Percentiles rank a stretch among this genome's conserved stretches.
These are phyloP conservation scores for Drosophila limbata DNA, from an alignment of 2,888 invertebrate species.

Conservation along the genomic window DNA sequence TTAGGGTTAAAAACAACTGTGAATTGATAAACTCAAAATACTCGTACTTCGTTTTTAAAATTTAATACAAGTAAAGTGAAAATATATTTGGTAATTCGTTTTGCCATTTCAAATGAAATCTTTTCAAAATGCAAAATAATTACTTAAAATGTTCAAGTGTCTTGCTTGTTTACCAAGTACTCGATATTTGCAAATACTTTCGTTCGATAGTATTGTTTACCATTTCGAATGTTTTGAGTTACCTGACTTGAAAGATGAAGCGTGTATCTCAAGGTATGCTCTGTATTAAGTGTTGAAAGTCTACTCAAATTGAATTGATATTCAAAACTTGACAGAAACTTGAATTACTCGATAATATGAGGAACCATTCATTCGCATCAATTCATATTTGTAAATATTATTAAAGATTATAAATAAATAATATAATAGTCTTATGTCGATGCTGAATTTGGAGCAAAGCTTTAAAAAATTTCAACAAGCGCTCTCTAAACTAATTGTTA, in stretches of 20 bases:
- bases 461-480: conserved; percentile 41
- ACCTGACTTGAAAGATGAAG: not conserved
- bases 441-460: conserved; percentile 16
- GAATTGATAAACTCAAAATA: too few relatives aligned
- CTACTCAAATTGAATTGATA: not conserved
- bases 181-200: conserved; percentile 11
- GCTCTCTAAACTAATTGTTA: conserved; percentile 31
- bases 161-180: not conserved
- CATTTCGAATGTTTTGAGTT: conserved; percentile 9
- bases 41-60: too few relatives aligned
- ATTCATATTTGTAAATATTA: conserved; percentile 6
- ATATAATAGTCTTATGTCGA: not conserved
- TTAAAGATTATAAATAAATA: conserved; percentile 7
- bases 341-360: not conserved
- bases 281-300: conserved; percentile 9
- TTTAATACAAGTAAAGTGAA: too few relatives aligned
- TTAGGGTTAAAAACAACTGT: not conserved
- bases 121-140: not conserved
- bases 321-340: conserved; percentile 4
- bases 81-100: too few relatives aligned
- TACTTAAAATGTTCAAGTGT: not conserved
- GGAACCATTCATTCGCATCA: not conserved
- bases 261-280: conserved; percentile 12
- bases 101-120: not conserved
- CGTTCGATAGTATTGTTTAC: not conserved